phyloP scores from a whole-genome alignment of 2,113 vertebrate species.

The Pterocles burchelli region DNA sequence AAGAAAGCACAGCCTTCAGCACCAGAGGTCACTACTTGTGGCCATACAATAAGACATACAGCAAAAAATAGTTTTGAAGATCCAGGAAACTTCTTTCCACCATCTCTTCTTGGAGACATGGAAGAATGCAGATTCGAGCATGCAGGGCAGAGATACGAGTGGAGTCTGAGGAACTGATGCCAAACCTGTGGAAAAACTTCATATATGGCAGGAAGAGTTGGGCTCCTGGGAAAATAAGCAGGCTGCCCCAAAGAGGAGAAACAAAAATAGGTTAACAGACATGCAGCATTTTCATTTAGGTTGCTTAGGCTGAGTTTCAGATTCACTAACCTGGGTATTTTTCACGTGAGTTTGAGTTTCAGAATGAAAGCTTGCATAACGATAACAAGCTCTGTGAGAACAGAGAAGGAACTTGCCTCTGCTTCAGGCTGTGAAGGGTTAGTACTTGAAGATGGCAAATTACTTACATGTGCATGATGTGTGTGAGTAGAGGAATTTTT shows the following conservation, averaged over 20 bases:
- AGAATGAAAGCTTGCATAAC: not conserved
- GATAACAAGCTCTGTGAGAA: not conserved
- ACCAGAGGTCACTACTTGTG: not conserved
- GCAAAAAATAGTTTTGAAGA: not conserved
- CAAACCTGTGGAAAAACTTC: not conserved
- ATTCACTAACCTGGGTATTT: conserved; percentile 3
- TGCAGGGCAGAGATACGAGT: not conserved
- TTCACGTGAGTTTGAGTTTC: not conserved
- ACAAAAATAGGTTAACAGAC: not conserved
- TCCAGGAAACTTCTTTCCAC: not conserved
- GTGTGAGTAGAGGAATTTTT: not conserved
- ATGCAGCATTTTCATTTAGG: not conserved
- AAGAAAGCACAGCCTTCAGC: not conserved
- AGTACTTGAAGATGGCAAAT: not conserved
- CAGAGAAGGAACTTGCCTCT: not conserved
- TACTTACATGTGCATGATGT: not conserved
- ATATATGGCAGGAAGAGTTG: not conserved
- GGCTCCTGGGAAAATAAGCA: not conserved
- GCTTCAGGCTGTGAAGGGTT: not conserved
- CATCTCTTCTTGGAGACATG: not conserved
- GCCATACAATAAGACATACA: not conserved
- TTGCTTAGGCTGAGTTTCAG: not conserved
- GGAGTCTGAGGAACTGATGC: not conserved
- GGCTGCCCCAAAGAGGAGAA: not conserved
- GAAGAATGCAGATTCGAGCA: not conserved